Evolutionary conservation across 2,888 invertebrate species (phyloP).

Genomic region (Iphiclides podalirius): DNA sequence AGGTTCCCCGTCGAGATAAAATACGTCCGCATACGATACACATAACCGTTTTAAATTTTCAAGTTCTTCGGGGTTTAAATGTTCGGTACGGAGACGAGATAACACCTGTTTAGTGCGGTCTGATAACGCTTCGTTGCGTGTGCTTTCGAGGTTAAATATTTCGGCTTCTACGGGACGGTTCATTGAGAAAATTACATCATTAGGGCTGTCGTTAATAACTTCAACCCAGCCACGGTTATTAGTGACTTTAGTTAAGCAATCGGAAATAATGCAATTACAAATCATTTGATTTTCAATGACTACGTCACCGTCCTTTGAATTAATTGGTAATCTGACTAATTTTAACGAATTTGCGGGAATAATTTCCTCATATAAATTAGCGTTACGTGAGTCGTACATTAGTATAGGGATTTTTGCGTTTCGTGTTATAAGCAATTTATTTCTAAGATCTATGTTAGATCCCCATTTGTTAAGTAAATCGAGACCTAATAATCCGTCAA

Average conservation of each 20-base stretch:
- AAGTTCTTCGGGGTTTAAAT: conserved; percentile 35
- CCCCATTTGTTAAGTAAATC: conserved; percentile 11
- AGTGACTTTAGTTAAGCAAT: conserved; percentile 14
- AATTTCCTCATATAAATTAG: background rate
- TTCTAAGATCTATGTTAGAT: conserved; percentile 8
- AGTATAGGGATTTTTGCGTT: background rate
- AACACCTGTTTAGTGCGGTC: conserved; percentile 23
- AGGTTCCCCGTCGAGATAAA: conserved; percentile 15
- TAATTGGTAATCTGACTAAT: conserved; percentile 7
- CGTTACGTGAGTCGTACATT: background rate
- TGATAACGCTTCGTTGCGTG: background rate
- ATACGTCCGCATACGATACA: background rate
- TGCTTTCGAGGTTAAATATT: conserved; percentile 9
- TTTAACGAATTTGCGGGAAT: background rate
- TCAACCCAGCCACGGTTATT: conserved; percentile 21
- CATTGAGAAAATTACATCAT: conserved; percentile 24
- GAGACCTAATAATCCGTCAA: background rate
- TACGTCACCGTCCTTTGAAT: conserved; percentile 8
- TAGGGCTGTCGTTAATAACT: conserved; percentile 15
- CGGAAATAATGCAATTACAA: conserved; percentile 22
- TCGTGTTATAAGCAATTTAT: background rate
- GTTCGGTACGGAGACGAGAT: conserved; percentile 34
- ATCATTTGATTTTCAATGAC: conserved; percentile 17
- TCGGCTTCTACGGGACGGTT: conserved; percentile 21
- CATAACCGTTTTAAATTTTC: conserved; percentile 27